phyloP scores from a whole-genome alignment of 2,797 vertebrate genomes.

The Adrianichthys oophorus region DNA sequence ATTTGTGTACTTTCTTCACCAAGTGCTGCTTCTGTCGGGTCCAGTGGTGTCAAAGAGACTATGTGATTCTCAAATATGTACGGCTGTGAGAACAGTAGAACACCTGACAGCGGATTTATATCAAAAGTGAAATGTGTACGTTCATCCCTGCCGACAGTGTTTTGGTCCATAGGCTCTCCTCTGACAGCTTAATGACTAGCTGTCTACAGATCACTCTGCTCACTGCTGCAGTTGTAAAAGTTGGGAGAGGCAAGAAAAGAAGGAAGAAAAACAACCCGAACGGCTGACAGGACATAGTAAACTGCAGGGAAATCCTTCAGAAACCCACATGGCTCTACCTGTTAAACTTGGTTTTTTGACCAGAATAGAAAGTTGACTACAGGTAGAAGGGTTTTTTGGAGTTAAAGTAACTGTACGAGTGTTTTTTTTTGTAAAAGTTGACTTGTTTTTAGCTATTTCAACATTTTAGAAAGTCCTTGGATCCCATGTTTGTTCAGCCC shows the following conservation, averaged over 20 bases:
- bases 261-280: slow-evolving; percentile 38
- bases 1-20: slow-evolving; percentile 3
- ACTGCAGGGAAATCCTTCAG: slow-evolving; percentile 27
- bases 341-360: slow-evolving; percentile 37
- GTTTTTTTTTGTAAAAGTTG: slow-evolving; percentile 18
- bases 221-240: slow-evolving; percentile 32
- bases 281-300: slow-evolving; percentile 38
- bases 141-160: slow-evolving; percentile 44
- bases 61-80: slow-evolving; percentile 15
- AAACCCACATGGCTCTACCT: slow-evolving; percentile 35
- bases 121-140: slow-evolving; percentile 44
- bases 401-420: slow-evolving; percentile 5
- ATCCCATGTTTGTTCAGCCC: no score
- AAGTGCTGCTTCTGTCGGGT: slow-evolving; percentile 9
- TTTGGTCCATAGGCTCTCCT: slow-evolving; percentile 43
- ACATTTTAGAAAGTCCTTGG: not conserved
- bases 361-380: no score
- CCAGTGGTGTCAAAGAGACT: slow-evolving; percentile 5
- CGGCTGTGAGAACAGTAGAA: slow-evolving; percentile 25
- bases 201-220: slow-evolving; percentile 63
- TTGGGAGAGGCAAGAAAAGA: slow-evolving; percentile 7
- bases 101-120: slow-evolving; percentile 50
- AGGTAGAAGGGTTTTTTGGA: not conserved
- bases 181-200: slow-evolving; percentile 69
- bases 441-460: slow-evolving; percentile 10